Evolutionary conservation across 2,113 vertebrate species (phyloP).

Genomic region (Hoplias malabaricus): DNA sequence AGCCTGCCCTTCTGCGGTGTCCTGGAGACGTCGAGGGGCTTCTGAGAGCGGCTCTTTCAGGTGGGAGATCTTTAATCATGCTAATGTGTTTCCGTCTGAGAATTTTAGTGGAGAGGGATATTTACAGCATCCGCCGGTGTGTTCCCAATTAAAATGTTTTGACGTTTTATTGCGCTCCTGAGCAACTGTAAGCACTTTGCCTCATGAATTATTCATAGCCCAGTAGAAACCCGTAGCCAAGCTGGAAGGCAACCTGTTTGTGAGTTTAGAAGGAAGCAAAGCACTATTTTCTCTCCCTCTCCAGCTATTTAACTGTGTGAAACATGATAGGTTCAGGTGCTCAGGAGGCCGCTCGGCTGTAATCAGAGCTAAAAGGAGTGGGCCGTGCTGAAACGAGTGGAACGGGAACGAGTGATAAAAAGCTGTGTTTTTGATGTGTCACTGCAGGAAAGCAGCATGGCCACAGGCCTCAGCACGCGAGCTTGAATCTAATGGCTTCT

Average conservation of each 20-base stretch:
- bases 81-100: background rate
- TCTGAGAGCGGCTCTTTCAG: background rate
- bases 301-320: background rate
- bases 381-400: background rate
- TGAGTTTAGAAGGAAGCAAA: background rate
- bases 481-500: background rate
- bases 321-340: background rate
- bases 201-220: constrained; percentile 22
- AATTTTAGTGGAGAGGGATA: background rate
- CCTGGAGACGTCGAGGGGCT: background rate
- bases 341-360: background rate
- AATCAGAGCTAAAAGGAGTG: background rate
- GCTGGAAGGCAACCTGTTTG: background rate
- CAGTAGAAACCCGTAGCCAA: background rate
- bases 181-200: background rate
- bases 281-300: background rate
- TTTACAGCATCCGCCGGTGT: background rate
- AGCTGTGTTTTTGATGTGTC: background rate
- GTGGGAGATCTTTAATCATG: constrained; percentile 14
- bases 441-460: background rate
- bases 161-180: background rate
- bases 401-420: background rate
- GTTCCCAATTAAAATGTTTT: background rate
- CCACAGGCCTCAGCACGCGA: background rate
- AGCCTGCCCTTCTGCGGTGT: background rate